These are phyloP conservation scores for Carapus acus DNA, from an alignment of 2,797 vertebrate species.

Conservation along the genomic window DNA sequence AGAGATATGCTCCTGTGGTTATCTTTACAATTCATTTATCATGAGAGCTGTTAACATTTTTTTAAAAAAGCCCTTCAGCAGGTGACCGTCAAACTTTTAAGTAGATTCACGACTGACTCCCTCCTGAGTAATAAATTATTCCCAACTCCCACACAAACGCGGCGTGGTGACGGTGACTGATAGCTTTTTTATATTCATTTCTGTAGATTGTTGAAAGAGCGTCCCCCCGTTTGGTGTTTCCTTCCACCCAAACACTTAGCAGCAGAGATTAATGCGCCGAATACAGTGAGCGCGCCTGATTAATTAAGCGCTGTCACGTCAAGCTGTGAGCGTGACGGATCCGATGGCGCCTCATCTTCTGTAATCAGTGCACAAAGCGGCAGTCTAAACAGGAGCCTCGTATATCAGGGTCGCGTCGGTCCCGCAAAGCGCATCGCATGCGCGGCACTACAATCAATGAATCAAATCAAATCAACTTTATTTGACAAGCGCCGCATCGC, in stretches of 20 bases:
- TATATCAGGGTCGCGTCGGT: background rate
- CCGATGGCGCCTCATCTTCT: background rate
- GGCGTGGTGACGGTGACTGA: background rate
- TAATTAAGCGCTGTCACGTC: background rate
- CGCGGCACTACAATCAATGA: background rate
- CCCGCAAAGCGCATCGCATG: background rate
- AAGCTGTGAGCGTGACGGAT: background rate
- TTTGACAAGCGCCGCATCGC: too few species aligned
- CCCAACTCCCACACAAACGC: background rate
- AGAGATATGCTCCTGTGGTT: background rate
- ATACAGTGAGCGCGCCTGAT: background rate
- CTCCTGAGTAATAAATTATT: background rate
- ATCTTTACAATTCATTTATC: background rate
- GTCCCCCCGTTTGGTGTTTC: too few species aligned
- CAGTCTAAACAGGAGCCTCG: background rate
- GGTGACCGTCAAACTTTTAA: constrained; percentile 23
- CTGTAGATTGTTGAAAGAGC: too few species aligned
- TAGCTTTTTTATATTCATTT: background rate
- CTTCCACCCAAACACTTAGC: too few species aligned
- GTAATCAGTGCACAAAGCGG: background rate
- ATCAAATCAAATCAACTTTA: background rate
- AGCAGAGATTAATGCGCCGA: too few species aligned
- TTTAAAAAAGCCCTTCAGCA: constrained; percentile 17
- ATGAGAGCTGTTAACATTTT: constrained; percentile 13
- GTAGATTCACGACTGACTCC: constrained; percentile 1